Conservation (phyloP, 2,888 invertebrate genomes). For the Scrobipalpa costella region DNA sequence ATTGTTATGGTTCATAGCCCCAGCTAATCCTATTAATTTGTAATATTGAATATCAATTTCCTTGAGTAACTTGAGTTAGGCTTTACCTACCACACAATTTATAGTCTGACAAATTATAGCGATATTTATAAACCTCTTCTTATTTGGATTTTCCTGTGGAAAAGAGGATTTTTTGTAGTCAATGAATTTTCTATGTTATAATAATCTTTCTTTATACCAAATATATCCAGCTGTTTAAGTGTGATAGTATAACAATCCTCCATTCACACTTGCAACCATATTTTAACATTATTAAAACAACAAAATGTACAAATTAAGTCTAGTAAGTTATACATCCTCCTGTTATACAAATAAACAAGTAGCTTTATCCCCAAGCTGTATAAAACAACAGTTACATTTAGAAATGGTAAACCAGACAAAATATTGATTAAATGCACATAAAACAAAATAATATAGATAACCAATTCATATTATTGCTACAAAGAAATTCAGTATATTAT, state of each 20-base stretch:
- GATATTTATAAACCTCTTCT: too few species aligned
- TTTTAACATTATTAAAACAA: too few species aligned
- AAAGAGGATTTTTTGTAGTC: too few species aligned
- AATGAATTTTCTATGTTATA: too few species aligned
- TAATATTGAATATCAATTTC: conserved; percentile 19
- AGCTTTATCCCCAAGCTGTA: not conserved
- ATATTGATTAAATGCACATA: not conserved
- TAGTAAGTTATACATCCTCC: too few species aligned
- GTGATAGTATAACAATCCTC: too few species aligned
- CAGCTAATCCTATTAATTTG: conserved; percentile 16
- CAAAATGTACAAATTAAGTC: too few species aligned
- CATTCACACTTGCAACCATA: too few species aligned
- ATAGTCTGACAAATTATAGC: too few species aligned
- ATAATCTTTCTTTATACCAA: too few species aligned
- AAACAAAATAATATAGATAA: not conserved
- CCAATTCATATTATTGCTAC: conserved; percentile 1
- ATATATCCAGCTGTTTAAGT: too few species aligned
- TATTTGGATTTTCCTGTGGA: too few species aligned
- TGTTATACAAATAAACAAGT: not conserved
- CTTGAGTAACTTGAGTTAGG: conserved; percentile 3
- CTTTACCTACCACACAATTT: not conserved
- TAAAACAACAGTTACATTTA: not conserved
- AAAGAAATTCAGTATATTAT: conserved; percentile 2
- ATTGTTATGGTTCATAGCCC: conserved; percentile 25
- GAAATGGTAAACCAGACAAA: not conserved